These are phyloP conservation scores for Himalopsyche kuldschensis DNA, from an alignment of 2,888 invertebrate species.

Conservation along the genomic window DNA sequence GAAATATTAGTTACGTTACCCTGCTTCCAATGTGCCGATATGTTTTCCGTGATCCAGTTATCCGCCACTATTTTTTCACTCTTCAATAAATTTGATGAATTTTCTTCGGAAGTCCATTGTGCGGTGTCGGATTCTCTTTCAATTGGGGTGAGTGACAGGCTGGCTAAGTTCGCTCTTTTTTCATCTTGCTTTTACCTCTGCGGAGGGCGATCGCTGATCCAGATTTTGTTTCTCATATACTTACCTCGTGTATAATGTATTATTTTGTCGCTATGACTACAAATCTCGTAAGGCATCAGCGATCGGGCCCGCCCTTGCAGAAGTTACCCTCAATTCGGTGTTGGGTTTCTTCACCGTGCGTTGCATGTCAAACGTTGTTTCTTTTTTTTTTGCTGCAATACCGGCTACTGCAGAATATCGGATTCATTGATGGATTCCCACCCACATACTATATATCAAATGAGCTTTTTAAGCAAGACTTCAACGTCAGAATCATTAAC, in stretches of 20 bases:
- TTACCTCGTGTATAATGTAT: background rate
- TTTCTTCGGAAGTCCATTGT: background rate
- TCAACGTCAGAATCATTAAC: too few species aligned
- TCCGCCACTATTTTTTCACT: background rate
- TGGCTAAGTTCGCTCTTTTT: background rate
- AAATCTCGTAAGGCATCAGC: background rate
- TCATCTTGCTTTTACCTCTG: background rate
- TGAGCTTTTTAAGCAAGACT: too few species aligned
- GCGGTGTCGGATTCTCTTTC: background rate
- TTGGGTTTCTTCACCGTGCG: background rate
- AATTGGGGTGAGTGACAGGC: background rate
- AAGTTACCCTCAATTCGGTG: background rate
- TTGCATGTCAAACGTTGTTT: background rate
- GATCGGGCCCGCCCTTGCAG: background rate
- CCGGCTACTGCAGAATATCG: background rate
- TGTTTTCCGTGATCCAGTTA: background rate
- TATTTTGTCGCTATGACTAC: conserved; percentile 13
- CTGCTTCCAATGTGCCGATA: background rate
- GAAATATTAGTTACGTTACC: too few species aligned
- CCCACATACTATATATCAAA: background rate
- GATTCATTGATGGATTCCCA: background rate
- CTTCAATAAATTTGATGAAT: background rate
- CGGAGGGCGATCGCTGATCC: background rate
- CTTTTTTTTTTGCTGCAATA: background rate
- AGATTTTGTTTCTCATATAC: background rate